Conservation (phyloP, 2,797 vertebrate species). For the Sebastes flavidus region DNA sequence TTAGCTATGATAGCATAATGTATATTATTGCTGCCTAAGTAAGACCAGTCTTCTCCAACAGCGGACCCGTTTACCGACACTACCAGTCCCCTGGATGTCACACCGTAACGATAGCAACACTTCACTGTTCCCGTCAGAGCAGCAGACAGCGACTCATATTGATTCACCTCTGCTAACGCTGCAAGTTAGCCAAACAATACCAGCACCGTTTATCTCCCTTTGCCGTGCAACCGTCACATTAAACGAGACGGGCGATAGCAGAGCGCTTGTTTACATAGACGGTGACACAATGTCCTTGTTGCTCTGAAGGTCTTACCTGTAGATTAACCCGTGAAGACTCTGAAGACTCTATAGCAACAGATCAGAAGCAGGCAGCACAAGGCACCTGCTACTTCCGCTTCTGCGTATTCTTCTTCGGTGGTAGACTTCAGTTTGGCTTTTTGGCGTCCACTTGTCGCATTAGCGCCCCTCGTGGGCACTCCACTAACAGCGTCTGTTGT, state of each 20-base stretch:
- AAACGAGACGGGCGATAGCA: accelerated
- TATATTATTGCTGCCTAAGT: neutral
- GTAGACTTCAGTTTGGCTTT: neutral
- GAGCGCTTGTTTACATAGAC: neutral
- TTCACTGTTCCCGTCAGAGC: neutral
- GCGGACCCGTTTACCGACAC: neutral
- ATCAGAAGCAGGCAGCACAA: neutral
- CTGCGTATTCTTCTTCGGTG: neutral
- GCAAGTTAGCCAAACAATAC: conserved; percentile 23
- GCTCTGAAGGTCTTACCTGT: conserved; percentile 58
- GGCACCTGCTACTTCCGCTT: conserved; percentile 30
- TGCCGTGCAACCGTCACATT: neutral
- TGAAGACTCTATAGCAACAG: neutral
- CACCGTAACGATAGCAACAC: neutral
- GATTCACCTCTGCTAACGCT: neutral
- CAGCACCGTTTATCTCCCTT: neutral
- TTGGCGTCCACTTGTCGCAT: neutral
- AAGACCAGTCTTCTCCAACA: neutral
- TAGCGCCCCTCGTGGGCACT: conserved; percentile 13
- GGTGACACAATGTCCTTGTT: accelerated
- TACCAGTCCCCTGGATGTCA: neutral
- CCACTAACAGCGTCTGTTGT: neutral
- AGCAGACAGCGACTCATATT: neutral
- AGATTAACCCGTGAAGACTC: conserved; percentile 6
- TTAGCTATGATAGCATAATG: neutral